Conservation (phyloP, 2,113 vertebrate genomes). For the Tapirus terrestris region DNA sequence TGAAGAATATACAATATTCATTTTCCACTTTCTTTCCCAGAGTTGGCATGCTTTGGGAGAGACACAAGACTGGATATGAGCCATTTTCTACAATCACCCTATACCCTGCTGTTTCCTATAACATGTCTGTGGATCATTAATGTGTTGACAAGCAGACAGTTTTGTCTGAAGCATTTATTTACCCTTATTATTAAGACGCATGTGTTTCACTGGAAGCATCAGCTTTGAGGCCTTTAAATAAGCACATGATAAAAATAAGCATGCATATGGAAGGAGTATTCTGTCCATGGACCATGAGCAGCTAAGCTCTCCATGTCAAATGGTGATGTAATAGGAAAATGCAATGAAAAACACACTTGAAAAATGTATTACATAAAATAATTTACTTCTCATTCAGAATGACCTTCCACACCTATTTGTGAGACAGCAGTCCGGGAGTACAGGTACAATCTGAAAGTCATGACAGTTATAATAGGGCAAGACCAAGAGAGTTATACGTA, state of each 20-base stretch:
- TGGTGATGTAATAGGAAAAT: not conserved
- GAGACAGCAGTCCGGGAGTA: not conserved
- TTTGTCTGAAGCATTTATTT: constrained; percentile 79
- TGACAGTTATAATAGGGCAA: not conserved
- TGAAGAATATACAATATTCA: not conserved
- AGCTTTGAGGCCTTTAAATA: not conserved
- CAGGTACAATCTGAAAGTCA: not conserved
- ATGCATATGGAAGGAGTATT: not conserved
- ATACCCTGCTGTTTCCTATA: not conserved
- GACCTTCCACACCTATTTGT: not conserved
- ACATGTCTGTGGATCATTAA: constrained; percentile 29
- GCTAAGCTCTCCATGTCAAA: not conserved
- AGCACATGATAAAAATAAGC: constrained; percentile 6
- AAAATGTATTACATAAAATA: constrained; percentile 56
- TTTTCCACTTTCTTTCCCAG: not conserved
- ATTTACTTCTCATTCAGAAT: constrained; percentile 71
- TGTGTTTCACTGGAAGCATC: constrained; percentile 67
- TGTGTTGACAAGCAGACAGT: constrained; percentile 61
- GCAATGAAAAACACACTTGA: constrained; percentile 51
- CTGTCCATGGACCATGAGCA: not conserved
- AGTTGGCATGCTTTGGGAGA: not conserved
- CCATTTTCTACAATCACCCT: not conserved
- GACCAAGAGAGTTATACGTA: not conserved
- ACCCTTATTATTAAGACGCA: constrained; percentile 67
- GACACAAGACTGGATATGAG: not conserved